phyloP scores from a whole-genome alignment of 2,113 vertebrate species.

The Erythrocebus patas region DNA sequence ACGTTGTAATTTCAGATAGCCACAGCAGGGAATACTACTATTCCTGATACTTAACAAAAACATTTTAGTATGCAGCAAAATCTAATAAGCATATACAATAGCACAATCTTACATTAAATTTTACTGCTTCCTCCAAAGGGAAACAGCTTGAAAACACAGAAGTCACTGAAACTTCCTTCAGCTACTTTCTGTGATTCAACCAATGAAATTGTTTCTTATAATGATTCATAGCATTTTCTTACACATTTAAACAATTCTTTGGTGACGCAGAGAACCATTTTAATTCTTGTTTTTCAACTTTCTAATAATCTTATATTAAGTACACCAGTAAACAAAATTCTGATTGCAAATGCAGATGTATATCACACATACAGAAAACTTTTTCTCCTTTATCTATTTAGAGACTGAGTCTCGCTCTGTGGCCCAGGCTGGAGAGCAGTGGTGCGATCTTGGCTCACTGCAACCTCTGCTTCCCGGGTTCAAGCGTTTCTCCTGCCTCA shows the following conservation, averaged over 20 bases:
- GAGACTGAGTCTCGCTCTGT: no score
- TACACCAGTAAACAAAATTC: background rate
- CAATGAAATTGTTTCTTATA: background rate
- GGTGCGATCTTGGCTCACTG: no score
- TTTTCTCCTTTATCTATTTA: background rate
- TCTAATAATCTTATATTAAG: background rate
- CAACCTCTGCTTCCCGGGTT: no score
- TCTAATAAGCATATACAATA: background rate
- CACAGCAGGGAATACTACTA: background rate
- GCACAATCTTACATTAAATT: background rate
- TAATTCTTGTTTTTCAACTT: constrained; percentile 1
- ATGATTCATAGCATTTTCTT: constrained; percentile 4
- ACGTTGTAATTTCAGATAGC: background rate
- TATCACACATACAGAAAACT: background rate
- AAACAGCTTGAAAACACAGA: constrained; percentile 22
- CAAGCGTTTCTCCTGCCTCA: no score
- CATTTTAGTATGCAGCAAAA: background rate
- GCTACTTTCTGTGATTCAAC: background rate
- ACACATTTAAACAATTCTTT: background rate
- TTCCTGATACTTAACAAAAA: constrained; percentile 15
- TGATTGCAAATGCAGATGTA: background rate
- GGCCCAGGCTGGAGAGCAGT: no score
- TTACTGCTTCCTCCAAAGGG: background rate
- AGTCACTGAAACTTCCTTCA: background rate
- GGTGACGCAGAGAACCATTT: background rate